These are phyloP conservation scores for Trichopoda pennipes DNA, from an alignment of 2,888 invertebrate species.

Conservation along the genomic window DNA sequence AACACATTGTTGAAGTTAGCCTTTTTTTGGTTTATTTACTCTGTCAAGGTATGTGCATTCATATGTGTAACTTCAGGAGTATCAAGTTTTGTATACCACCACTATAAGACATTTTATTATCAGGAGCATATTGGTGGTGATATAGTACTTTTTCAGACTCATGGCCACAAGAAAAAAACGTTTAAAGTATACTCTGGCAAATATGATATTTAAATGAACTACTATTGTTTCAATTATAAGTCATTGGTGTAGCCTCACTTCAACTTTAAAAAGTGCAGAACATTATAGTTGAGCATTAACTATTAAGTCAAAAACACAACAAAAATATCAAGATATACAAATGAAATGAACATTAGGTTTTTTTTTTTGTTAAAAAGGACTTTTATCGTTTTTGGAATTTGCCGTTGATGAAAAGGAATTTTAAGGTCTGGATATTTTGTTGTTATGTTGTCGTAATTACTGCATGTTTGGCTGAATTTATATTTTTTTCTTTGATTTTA, in stretches of 20 bases:
- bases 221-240: constrained; percentile 43
- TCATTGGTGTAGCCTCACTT: constrained; percentile 23
- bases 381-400: constrained; percentile 14
- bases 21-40: not conserved
- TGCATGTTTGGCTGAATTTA: constrained; percentile 43
- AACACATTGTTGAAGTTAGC: constrained; percentile 38
- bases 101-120: constrained; percentile 59
- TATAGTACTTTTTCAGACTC: constrained; percentile 50
- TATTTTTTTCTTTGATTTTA: constrained; percentile 35
- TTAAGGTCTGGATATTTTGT: constrained; percentile 14
- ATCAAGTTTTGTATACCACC: constrained; percentile 31
- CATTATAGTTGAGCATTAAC: not conserved
- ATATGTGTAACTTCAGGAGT: constrained; percentile 4
- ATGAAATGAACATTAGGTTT: not conserved
- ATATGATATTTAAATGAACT: constrained; percentile 6
- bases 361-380: not conserved
- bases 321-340: too few relatives aligned
- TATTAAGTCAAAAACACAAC: constrained; percentile 21
- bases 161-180: not conserved
- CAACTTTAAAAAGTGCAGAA: not conserved
- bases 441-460: constrained; percentile 53
- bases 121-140: constrained; percentile 56
- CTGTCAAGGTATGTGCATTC: not conserved
- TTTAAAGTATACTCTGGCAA: not conserved
- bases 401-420: constrained; percentile 42